A percentile compares a stretch with the other conserved stretches of the same genome.
Conservation (phyloP, 2,113 vertebrate genomes). For the Neodon shergylaensis region DNA sequence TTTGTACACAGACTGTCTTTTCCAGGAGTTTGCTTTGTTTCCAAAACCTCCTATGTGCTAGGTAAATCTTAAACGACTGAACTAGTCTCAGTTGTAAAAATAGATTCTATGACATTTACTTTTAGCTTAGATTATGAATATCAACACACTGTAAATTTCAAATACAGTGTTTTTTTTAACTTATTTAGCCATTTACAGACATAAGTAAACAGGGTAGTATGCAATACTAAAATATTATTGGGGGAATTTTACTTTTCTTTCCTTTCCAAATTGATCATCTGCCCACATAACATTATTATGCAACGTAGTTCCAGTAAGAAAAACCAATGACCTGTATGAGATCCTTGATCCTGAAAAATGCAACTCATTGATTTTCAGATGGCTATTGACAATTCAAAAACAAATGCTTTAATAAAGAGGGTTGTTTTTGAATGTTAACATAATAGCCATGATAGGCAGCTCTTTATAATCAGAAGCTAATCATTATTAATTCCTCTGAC, state of each 20-base stretch:
- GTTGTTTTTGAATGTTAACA: constrained; percentile 81
- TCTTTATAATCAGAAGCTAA: constrained; percentile 80
- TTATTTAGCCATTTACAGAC: not conserved
- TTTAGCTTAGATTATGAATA: not conserved
- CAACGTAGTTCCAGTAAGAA: constrained; percentile 42
- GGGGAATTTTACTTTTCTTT: constrained; percentile 57
- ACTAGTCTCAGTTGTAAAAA: not conserved
- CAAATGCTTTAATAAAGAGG: constrained; percentile 78
- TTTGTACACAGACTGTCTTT: not conserved
- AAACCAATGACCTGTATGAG: constrained; percentile 20
- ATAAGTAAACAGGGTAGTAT: not conserved
- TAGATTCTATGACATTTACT: not conserved
- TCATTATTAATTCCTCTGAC: constrained; percentile 80
- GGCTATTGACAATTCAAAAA: constrained; percentile 75
- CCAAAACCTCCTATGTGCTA: not conserved
- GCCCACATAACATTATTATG: constrained; percentile 70
- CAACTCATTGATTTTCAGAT: constrained; percentile 79
- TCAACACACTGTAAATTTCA: not conserved
- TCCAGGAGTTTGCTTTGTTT: not conserved
- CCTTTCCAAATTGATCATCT: constrained; percentile 58
- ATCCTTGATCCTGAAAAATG: constrained; percentile 73
- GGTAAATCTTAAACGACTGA: not conserved
- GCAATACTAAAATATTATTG: constrained; percentile 52
- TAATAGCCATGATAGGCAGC: constrained; percentile 78
- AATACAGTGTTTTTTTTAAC: not conserved